These are phyloP conservation scores for Ranitomeya imitator DNA, from an alignment of 2,113 vertebrate species.

Conservation along the genomic window DNA sequence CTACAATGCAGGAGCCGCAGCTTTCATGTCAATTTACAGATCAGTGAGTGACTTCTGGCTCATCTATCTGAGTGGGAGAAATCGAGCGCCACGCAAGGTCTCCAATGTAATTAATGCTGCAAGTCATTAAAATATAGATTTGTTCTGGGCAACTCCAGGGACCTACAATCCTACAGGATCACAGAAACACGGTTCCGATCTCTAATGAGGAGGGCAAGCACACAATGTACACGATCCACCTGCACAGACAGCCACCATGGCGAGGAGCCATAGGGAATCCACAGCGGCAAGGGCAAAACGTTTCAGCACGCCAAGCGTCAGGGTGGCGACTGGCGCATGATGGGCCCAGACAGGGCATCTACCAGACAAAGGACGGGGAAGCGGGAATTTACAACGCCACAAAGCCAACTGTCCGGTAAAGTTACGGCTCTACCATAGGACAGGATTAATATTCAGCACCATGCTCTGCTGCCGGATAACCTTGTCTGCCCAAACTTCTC, in stretches of 20 bases:
- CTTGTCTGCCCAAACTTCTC: slow-evolving; percentile 12
- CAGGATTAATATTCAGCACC: slow-evolving; percentile 46
- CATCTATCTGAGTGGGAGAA: background rate
- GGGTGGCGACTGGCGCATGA: no score
- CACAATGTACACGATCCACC: background rate
- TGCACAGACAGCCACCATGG: background rate
- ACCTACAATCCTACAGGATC: background rate
- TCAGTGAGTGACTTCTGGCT: background rate
- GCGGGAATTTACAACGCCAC: background rate
- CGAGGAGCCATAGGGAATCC: background rate
- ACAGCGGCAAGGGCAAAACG: background rate
- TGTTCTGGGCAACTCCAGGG: background rate
- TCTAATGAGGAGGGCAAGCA: background rate
- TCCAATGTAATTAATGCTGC: slow-evolving; percentile 3
- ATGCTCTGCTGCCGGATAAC: slow-evolving; percentile 27
- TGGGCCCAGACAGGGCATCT: no score
- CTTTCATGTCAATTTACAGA: background rate
- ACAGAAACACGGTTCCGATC: background rate
- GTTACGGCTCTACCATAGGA: background rate
- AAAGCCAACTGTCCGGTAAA: background rate
- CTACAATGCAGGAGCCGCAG: slow-evolving; percentile 14
- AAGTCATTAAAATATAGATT: slow-evolving; percentile 8
- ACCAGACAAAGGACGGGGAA: no score
- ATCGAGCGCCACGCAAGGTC: background rate
- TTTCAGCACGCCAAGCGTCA: no score